A percentile compares a stretch with the other conserved stretches of the same genome.
phyloP scores from a whole-genome alignment of 2,888 invertebrate genomes.

The Yponomeuta evonymella region DNA sequence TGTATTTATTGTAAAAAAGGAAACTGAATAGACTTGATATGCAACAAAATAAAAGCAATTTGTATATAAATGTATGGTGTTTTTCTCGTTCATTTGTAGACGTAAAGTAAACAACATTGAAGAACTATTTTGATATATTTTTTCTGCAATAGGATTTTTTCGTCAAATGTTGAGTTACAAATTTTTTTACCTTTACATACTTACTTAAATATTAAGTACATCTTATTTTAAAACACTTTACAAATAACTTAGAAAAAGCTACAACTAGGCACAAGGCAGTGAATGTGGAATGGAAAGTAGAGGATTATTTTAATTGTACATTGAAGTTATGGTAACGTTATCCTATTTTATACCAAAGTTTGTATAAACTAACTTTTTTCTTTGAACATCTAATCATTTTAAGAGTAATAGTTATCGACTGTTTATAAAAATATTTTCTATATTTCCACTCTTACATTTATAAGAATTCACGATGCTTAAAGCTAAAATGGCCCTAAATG shows the following conservation, averaged over 20 bases:
- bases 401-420: background rate
- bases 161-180: background rate
- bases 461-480: slow-evolving; percentile 37
- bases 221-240: slow-evolving; percentile 1
- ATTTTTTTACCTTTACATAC: background rate
- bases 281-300: background rate
- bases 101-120: slow-evolving; percentile 32
- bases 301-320: slow-evolving; percentile 2
- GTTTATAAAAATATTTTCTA: slow-evolving; percentile 15
- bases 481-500: slow-evolving; percentile 60
- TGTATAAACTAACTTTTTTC: background rate
- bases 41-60: slow-evolving; percentile 70
- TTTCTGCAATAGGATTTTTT: slow-evolving; percentile 22
- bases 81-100: slow-evolving; percentile 19
- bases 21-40: slow-evolving; percentile 67
- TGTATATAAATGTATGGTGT: slow-evolving; percentile 51
- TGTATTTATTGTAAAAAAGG: slow-evolving; percentile 72
- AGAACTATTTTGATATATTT: slow-evolving; percentile 31
- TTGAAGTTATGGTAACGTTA: slow-evolving; percentile 17
- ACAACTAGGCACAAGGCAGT: slow-evolving; percentile 13
- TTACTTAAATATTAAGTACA: background rate
- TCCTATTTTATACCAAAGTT: background rate
- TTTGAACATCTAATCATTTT: background rate
- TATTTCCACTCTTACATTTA: slow-evolving; percentile 30
- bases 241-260: slow-evolving; percentile 8